Evolutionary conservation across 2,888 invertebrate species (phyloP).

Genomic region (Ochlodes sylvanus): DNA sequence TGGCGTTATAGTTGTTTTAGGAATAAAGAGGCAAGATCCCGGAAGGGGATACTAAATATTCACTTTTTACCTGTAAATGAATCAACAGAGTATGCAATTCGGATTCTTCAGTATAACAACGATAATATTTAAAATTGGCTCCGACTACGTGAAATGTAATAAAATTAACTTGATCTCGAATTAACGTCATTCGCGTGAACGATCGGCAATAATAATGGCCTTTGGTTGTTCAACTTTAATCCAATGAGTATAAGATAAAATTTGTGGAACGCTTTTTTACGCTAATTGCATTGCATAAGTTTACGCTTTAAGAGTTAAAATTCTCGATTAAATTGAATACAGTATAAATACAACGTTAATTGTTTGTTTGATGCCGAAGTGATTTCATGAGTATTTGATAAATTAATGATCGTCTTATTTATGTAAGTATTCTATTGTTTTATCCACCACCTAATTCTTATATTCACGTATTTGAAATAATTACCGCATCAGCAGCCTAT

Average conservation of each 20-base stretch:
- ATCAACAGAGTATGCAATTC: constrained; percentile 1
- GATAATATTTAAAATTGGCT: constrained; percentile 12
- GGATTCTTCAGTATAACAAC: constrained; percentile 5
- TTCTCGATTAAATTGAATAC: constrained; percentile 26
- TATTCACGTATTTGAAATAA: too few species aligned
- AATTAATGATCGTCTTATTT: too few species aligned
- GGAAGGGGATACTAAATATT: too few species aligned
- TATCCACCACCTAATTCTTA: too few species aligned
- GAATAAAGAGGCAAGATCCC: too few species aligned
- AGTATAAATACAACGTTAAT: constrained; percentile 29
- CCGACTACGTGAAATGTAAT: constrained; percentile 30
- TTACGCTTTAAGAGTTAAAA: constrained; percentile 28
- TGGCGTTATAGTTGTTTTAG: too few species aligned
- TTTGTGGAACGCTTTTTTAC: constrained; percentile 18
- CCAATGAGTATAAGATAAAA: constrained; percentile 26
- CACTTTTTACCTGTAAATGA: not conserved
- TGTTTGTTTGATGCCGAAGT: constrained; percentile 9
- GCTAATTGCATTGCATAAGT: constrained; percentile 28
- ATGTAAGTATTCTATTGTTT: too few species aligned
- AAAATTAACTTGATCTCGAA: constrained; percentile 36
- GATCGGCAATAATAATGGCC: constrained; percentile 23
- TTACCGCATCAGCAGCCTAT: too few species aligned
- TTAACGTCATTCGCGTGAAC: constrained; percentile 29
- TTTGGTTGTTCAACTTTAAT: constrained; percentile 28
- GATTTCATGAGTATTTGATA: not conserved